These are phyloP conservation scores for Hippopotamus amphibius DNA, from an alignment of 2,113 vertebrate genomes.

Conservation along the genomic window DNA sequence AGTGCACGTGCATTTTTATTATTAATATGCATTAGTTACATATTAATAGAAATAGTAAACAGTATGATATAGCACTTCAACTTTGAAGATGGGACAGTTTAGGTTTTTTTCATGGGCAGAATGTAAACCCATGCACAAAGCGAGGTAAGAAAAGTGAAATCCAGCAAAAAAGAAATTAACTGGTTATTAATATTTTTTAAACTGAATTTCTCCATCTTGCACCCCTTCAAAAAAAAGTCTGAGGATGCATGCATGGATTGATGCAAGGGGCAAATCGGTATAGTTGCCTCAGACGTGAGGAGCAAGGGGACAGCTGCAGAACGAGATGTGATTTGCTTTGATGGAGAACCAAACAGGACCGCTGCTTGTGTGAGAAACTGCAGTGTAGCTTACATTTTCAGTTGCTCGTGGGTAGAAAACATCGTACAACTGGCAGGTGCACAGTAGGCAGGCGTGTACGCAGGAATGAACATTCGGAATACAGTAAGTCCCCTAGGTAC, in stretches of 20 bases:
- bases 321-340: rapidly evolving
- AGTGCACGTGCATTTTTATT: background rate
- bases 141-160: background rate
- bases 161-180: background rate
- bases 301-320: rapidly evolving
- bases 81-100: background rate
- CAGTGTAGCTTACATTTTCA: background rate
- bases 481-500: too few species aligned
- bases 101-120: too few species aligned
- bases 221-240: too few species aligned
- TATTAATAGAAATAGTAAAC: rapidly evolving
- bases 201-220: rapidly evolving
- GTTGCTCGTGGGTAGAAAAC: background rate
- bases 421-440: background rate
- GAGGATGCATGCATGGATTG: background rate
- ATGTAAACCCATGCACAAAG: background rate
- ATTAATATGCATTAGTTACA: too few species aligned
- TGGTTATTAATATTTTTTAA: background rate
- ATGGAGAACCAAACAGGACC: rapidly evolving
- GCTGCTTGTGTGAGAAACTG: background rate
- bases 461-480: rapidly evolving
- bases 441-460: rapidly evolving
- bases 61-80: rapidly evolving
- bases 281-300: rapidly evolving
- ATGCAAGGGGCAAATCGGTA: rapidly evolving